Base-by-base conservation (phyloP, 2,888 invertebrate species). In the Oscheius onirici region DNA sequence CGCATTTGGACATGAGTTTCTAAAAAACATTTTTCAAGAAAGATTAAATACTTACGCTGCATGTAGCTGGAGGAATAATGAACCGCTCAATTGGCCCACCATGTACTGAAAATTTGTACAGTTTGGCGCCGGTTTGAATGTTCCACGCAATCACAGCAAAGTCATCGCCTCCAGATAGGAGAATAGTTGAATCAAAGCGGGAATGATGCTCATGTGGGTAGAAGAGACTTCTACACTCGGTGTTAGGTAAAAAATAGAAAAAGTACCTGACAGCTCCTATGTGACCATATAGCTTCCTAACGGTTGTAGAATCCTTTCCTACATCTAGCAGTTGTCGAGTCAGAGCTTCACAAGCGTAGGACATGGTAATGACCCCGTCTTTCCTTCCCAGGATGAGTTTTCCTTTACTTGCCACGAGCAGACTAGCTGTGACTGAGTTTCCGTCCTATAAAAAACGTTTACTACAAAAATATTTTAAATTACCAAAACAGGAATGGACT, bases 31-130 rank as follows among this genome's bases (percentile, higher is more conserved):
- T 43, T 43, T 43, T 43, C 43, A 13, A 43, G 10, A 43, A 43
- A 28, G 40, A 24, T n/a, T n/a, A 28, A 51, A 20, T 52, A 86
- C 89, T 88, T 83, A 90, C 90, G 84, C 89, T 90, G 81, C 90
- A 91, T 77, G 93, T 94, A 77, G 93, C 93, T 0, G 97, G 97
- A 17, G 97, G 97, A 5, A 97, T 95, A 66, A 96, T 90, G 1
- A 99, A 90, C 88, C 96, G 95, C 0, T 94, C 93, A 15, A 99
- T 94, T 90, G 97, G 96, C 0, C 97, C 99, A 0, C 97, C 97
- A 88, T 99, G 97, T 0, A 97, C 96, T 86, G 95, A 95, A 90
- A 97, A 99, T 3, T 95, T 91, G 88, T 97, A 95, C 68, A 99
- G 90, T 46, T 96, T 69, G 2, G 60, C 24, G n/a, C 78, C 86